phyloP scores from a whole-genome alignment of 2,888 invertebrate species.

The Lysandra bellargus region DNA sequence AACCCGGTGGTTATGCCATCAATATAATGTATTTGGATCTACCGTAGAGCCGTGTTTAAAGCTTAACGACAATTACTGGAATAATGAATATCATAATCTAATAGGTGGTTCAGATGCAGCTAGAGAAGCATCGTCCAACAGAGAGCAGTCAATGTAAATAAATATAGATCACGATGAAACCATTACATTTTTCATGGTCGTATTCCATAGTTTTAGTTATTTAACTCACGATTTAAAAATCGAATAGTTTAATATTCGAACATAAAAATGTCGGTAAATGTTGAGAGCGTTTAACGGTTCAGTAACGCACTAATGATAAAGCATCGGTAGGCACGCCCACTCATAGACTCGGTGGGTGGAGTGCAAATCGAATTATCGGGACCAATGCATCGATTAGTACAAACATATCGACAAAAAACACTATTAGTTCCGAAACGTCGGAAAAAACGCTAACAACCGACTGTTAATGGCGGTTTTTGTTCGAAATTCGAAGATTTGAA shows the following conservation, averaged over 20 bases:
- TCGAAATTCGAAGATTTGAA: conserved; percentile 78
- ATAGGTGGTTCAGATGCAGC: conserved; percentile 24
- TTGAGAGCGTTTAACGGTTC: conserved; percentile 17
- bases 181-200: neutral
- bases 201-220: neutral
- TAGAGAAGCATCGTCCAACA: neutral
- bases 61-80: neutral
- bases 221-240: neutral
- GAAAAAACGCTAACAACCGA: conserved; percentile 74
- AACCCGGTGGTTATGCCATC: conserved; percentile 30
- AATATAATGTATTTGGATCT: conserved; percentile 18
- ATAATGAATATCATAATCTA: conserved; percentile 14
- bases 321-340: conserved; percentile 75
- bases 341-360: conserved; percentile 67
- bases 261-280: conserved; percentile 11
- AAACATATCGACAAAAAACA: conserved; percentile 74
- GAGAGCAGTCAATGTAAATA: neutral
- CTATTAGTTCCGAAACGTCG: conserved; percentile 78
- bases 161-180: neutral
- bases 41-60: conserved; percentile 4
- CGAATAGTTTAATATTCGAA: neutral
- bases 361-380: conserved; percentile 77
- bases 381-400: conserved; percentile 75
- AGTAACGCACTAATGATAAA: conserved; percentile 45
- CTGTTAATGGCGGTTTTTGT: conserved; percentile 79